These are phyloP conservation scores for Murina feae DNA, from an alignment of 2,113 vertebrate genomes.

Conservation along the genomic window DNA sequence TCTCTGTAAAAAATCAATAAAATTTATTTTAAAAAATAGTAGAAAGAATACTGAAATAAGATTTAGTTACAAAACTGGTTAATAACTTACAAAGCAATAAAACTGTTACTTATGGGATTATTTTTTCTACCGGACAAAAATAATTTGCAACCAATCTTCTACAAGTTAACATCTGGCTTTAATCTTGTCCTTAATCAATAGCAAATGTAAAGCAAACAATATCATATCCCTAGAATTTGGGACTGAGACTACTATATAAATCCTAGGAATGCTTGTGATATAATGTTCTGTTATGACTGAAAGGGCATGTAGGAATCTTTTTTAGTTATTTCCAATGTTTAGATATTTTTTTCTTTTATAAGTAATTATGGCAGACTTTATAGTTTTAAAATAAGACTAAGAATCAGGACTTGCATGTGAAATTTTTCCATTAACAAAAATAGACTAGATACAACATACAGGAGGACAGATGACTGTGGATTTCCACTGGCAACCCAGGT, in stretches of 20 bases:
- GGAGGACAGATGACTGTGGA: not conserved
- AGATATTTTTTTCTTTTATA: not conserved
- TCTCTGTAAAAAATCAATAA: no score
- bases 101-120: not conserved
- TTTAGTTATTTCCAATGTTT: not conserved
- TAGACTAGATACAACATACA: not conserved
- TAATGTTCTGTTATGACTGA: not conserved
- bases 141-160: not conserved
- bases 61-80: not conserved
- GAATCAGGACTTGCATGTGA: not conserved
- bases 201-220: not conserved
- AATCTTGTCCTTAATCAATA: not conserved
- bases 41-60: slow-evolving; percentile 15
- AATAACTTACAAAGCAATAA: not conserved
- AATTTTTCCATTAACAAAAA: not conserved
- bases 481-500: not conserved
- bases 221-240: not conserved
- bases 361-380: not conserved
- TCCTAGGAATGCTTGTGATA: not conserved
- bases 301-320: not conserved
- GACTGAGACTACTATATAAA: not conserved
- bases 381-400: not conserved
- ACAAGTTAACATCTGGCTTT: not conserved
- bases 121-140: not conserved
- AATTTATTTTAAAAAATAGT: no score